phyloP scores from a whole-genome alignment of 2,888 invertebrate species.

The Hirtodrosophila duncani region DNA sequence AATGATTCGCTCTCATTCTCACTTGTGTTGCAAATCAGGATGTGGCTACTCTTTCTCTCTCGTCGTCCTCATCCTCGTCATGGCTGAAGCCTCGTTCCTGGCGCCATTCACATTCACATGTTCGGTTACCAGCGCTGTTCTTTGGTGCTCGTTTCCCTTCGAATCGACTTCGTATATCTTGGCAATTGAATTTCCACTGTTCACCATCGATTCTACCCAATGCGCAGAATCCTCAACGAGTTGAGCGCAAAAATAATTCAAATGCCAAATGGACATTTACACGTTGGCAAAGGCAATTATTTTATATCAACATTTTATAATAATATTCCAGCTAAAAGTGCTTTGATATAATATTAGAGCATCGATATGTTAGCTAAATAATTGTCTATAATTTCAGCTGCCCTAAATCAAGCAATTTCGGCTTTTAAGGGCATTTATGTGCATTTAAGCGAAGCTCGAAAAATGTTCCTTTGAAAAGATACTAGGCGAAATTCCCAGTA shows the following conservation, averaged over 20 bases:
- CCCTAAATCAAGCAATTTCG: too few species aligned
- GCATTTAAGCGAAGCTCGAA: slow-evolving; percentile 3
- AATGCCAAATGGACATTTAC: slow-evolving; percentile 38
- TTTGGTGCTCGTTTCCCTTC: slow-evolving; percentile 9
- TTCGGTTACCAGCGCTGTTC: slow-evolving; percentile 16
- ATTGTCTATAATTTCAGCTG: too few species aligned
- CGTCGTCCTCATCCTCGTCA: slow-evolving; percentile 15
- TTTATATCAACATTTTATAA: too few species aligned
- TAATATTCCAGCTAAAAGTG: too few species aligned
- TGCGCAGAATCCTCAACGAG: slow-evolving; percentile 68
- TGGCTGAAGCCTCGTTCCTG: slow-evolving; percentile 27
- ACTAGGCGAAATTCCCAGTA: slow-evolving; percentile 39
- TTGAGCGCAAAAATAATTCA: slow-evolving; percentile 32
- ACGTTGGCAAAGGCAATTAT: slow-evolving; percentile 7
- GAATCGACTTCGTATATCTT: slow-evolving; percentile 20
- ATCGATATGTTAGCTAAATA: too few species aligned
- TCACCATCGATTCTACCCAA: slow-evolving; percentile 57
- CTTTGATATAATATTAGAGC: too few species aligned
- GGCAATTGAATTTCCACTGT: slow-evolving; percentile 21
- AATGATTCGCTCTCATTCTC: slow-evolving; percentile 71
- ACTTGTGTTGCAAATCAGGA: slow-evolving; percentile 30
- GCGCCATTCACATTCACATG: slow-evolving; percentile 23
- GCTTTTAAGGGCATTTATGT: too few species aligned
- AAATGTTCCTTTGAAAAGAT: slow-evolving; percentile 4
- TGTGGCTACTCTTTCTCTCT: slow-evolving; percentile 16